These are phyloP conservation scores for Sebastes cheni DNA, from an alignment of 2,797 vertebrate species.

Conservation along the genomic window DNA sequence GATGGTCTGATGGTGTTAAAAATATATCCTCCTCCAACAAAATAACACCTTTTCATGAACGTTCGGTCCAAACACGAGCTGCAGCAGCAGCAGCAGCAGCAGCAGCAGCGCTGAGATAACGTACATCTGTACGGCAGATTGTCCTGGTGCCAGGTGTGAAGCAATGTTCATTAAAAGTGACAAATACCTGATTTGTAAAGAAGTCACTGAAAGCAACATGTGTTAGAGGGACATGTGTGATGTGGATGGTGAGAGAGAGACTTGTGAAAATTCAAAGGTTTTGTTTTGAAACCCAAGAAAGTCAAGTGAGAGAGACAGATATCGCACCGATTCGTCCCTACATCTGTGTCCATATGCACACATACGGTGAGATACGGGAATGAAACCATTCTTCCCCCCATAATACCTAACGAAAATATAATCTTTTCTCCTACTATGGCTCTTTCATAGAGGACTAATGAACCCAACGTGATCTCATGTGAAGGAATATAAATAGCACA, in stretches of 20 bases:
- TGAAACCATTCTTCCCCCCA: background rate
- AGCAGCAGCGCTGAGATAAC: slow-evolving; percentile 38
- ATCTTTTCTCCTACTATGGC: background rate
- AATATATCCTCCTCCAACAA: slow-evolving; percentile 74
- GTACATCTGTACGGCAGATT: slow-evolving; percentile 75
- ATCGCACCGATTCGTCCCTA: slow-evolving; percentile 13
- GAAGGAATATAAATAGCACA: too few relatives aligned
- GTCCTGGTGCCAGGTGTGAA: slow-evolving; percentile 73
- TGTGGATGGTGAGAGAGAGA: slow-evolving; percentile 48
- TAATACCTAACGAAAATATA: background rate
- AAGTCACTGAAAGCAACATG: slow-evolving; percentile 66
- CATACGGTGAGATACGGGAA: background rate
- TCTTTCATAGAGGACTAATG: background rate
- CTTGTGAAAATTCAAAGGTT: slow-evolving; percentile 56
- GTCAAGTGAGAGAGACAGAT: slow-evolving; percentile 4
- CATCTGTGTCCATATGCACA: slow-evolving; percentile 23
- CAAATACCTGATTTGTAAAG: slow-evolving; percentile 78
- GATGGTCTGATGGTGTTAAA: slow-evolving; percentile 74
- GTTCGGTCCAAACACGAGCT: slow-evolving; percentile 56
- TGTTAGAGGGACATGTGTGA: slow-evolving; percentile 62
- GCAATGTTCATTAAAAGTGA: slow-evolving; percentile 79
- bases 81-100: background rate
- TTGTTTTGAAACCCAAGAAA: slow-evolving; percentile 50
- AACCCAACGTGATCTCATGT: background rate
- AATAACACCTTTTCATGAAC: slow-evolving; percentile 75